phyloP scores from a whole-genome alignment of 2,113 vertebrate species.

The Syngnathus scovelli region DNA sequence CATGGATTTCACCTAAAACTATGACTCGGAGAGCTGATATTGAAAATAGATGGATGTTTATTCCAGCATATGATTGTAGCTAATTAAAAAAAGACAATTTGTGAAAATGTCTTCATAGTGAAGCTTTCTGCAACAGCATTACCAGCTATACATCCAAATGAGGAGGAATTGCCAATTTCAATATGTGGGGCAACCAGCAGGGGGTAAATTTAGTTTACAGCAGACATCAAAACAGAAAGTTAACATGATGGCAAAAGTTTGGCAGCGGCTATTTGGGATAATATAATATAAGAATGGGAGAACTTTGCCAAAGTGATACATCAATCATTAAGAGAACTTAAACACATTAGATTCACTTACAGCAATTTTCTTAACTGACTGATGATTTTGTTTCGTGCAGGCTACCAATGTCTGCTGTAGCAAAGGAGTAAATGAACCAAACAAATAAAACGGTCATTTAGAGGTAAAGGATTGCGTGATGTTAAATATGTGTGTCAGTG shows the following conservation, averaged over 20 bases:
- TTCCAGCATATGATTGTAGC: not conserved
- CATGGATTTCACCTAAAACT: not conserved
- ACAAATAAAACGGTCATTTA: constrained; percentile 16
- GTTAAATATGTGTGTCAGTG: constrained; percentile 37
- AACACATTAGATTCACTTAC: not conserved
- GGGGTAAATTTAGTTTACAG: not conserved
- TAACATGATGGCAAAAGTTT: not conserved
- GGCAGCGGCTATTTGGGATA: not conserved
- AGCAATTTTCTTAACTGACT: not conserved
- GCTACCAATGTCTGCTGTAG: not conserved
- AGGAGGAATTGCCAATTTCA: not conserved
- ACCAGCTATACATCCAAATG: not conserved
- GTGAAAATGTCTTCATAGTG: not conserved
- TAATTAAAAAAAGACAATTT: too few relatives aligned
- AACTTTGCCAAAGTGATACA: not conserved
- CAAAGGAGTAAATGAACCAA: not conserved
- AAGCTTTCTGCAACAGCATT: not conserved
- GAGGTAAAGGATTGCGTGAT: constrained; percentile 37
- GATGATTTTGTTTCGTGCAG: not conserved
- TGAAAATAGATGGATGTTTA: not conserved
- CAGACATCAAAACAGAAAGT: not conserved
- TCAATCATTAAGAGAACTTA: constrained; percentile 5
- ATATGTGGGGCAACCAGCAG: not conserved
- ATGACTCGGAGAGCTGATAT: not conserved
- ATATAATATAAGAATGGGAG: not conserved